Percentiles rank a stretch among this genome's conserved stretches.
Conservation (phyloP, 2,888 invertebrate species). For the Augochlorella aurata region DNA sequence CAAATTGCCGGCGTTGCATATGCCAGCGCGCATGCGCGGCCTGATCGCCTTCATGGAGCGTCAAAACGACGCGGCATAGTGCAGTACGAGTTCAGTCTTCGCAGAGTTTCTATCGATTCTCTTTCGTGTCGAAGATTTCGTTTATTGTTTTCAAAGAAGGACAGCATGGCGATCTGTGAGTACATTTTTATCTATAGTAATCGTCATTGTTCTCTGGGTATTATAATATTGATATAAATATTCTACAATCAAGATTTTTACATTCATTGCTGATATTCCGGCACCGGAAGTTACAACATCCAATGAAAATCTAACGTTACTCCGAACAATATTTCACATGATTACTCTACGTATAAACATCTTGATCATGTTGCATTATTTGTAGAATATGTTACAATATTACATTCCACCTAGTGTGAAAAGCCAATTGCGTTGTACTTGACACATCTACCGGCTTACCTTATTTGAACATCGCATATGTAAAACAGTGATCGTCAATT, state of each 20-base stretch:
- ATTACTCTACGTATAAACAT: neutral
- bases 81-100: constrained; percentile 52
- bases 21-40: constrained; percentile 37
- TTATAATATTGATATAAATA: neutral
- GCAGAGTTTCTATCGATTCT: neutral
- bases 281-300: neutral
- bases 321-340: neutral
- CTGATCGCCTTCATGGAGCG: constrained; percentile 8
- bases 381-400: neutral
- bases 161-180: constrained; percentile 63
- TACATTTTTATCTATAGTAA: constrained; percentile 4
- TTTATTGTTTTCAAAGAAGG: neutral
- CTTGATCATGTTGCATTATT: too few relatives aligned
- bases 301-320: neutral
- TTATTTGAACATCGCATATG: neutral
- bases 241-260: neutral
- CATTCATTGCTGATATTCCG: neutral
- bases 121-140: neutral
- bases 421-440: constrained; percentile 1
- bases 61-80: constrained; percentile 32
- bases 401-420: neutral
- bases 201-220: neutral
- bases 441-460: neutral
- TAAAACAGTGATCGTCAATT: neutral
- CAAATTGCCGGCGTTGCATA: constrained; percentile 18